Conservation (phyloP, 2,888 invertebrate genomes). For the Gari tellinella region DNA sequence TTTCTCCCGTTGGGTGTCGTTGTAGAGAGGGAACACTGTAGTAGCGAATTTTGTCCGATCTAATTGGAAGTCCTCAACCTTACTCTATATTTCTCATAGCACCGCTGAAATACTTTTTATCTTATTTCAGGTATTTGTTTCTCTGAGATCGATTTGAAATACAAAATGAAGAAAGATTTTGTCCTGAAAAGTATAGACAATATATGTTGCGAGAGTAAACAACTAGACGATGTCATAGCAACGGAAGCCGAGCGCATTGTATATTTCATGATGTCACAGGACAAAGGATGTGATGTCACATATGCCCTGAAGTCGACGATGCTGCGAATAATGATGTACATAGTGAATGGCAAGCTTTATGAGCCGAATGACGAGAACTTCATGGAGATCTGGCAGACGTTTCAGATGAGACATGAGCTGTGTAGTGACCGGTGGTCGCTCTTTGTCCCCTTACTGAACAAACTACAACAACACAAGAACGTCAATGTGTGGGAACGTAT, state of each 20-base stretch:
- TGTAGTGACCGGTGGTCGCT: conserved; percentile 33
- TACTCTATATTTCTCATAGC: too few species aligned
- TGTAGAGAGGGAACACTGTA: too few species aligned
- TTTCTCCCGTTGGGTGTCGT: too few species aligned
- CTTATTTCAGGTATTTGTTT: conserved; percentile 68
- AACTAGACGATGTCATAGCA: conserved; percentile 65
- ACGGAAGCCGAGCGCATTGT: conserved; percentile 64
- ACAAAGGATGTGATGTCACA: conserved; percentile 59
- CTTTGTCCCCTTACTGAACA: conserved; percentile 14
- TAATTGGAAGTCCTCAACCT: too few species aligned
- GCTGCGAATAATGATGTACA: conserved; percentile 68
- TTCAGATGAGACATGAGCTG: conserved; percentile 53
- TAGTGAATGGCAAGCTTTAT: conserved; percentile 72
- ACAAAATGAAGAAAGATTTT: conserved; percentile 69
- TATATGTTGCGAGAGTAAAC: conserved; percentile 56
- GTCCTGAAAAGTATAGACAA: conserved; percentile 65
- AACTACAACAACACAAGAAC: conserved; percentile 16
- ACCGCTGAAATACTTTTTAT: conserved; percentile 5
- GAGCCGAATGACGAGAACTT: conserved; percentile 64
- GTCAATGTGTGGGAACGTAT: conserved; percentile 58
- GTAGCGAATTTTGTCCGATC: too few species aligned
- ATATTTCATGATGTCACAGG: conserved; percentile 56
- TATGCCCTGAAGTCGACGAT: conserved; percentile 66
- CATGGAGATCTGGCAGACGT: conserved; percentile 66
- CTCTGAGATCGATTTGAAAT: conserved; percentile 65